phyloP scores from a whole-genome alignment of 2,113 vertebrate genomes.

The Oncorhynchus nerka region DNA sequence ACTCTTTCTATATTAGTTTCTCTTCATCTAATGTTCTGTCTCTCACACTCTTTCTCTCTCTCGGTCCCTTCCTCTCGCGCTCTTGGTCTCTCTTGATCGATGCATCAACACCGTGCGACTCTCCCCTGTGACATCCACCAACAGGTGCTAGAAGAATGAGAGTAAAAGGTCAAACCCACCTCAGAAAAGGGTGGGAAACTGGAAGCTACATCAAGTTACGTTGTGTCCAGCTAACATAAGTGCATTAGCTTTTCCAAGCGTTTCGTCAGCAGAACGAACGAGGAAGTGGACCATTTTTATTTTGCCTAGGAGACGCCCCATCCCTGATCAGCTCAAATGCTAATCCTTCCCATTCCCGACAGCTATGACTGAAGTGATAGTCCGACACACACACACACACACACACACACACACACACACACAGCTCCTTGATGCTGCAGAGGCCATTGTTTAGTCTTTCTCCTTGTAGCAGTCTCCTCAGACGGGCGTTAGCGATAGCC shows the following conservation, averaged over 20 bases:
- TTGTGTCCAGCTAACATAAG: conserved; percentile 1
- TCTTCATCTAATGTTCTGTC: no score
- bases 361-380: conserved; percentile 33
- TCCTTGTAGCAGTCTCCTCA: conserved; percentile 43
- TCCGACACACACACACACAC: neutral
- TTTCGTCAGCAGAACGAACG: conserved; percentile 1
- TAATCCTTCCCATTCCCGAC: conserved; percentile 8
- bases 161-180: conserved; percentile 23
- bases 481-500: conserved; percentile 41
- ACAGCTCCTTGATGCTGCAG: neutral
- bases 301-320: conserved; percentile 24
- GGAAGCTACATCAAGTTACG: neutral
- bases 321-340: conserved; percentile 45
- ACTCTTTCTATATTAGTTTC: no score
- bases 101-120: neutral
- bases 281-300: conserved; percentile 34
- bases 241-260: conserved; percentile 9
- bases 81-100: neutral
- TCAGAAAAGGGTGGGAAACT: neutral
- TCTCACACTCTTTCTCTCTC: no score
- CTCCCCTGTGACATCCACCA: conserved; percentile 20
- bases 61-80: no score
- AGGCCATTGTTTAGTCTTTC: conserved; percentile 48
- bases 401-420: conserved; percentile 7
- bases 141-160: conserved; percentile 32